A percentile compares a stretch with the other conserved stretches of the same genome.
These are phyloP conservation scores for Chiroxiphia lanceolata DNA, from an alignment of 2,797 vertebrate genomes.

Conservation along the genomic window DNA sequence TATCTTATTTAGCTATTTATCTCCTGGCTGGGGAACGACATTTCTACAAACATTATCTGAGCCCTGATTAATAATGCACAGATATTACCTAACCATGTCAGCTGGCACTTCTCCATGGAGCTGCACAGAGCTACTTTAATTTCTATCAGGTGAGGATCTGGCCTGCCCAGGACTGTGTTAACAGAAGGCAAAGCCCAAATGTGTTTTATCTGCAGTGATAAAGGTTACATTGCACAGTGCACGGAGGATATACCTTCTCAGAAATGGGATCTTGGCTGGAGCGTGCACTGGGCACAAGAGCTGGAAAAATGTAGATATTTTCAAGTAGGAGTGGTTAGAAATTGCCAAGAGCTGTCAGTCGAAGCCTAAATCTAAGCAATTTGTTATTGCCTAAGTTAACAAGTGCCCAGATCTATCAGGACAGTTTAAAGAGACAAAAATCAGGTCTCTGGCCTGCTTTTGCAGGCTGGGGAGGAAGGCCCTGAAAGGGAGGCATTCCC, in stretches of 20 bases:
- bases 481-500: not conserved
- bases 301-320: constrained; percentile 11
- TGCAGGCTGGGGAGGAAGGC: not conserved
- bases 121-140: constrained; percentile 3
- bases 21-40: not conserved
- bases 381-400: not conserved
- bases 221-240: not conserved
- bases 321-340: not conserved
- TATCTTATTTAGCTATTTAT: constrained; percentile 25
- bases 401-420: not conserved
- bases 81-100: constrained; percentile 22
- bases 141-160: constrained; percentile 12
- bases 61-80: constrained; percentile 3
- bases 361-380: not conserved
- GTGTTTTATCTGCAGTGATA: not conserved
- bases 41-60: constrained; percentile 28
- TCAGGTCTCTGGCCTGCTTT: not conserved
- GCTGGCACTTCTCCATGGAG: constrained; percentile 1
- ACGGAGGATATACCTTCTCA: not conserved
- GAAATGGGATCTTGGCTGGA: not conserved
- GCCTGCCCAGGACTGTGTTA: not conserved
- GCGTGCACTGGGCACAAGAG: not conserved
- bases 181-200: constrained; percentile 15
- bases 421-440: not conserved
- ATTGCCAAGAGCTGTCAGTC: not conserved